Evolutionary conservation across 2,888 invertebrate genomes (phyloP), one percentile per base, ranked within the genome.

Genomic region (Acheta domesticus): DNA sequence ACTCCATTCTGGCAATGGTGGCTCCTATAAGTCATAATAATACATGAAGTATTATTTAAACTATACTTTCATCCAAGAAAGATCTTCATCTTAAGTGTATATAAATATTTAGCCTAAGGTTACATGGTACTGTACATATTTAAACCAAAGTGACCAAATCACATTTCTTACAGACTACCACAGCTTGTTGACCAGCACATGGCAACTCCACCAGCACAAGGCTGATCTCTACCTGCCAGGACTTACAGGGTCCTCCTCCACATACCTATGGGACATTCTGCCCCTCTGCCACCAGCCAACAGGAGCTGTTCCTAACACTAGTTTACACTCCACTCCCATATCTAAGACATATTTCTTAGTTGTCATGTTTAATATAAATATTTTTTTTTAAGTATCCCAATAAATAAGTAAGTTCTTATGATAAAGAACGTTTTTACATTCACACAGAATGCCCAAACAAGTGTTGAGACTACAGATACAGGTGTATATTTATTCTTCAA

Each of bases 1-100:
- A 62, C 62, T 62, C 62, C 62, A 62, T 62, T 62, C 62, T 62
- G 62, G 62, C 62, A 62, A 62, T 62, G 62, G 62, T 62, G 62
- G 62, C 62, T 62, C 62, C 62, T 62, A 62, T 62, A 62, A 62
- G 62, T 62, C 62, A 62, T 62, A 62, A 62, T 62, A 62, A 62
- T 62, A 62, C 62, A 62, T 62, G 62, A 62, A 62, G 62, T 62
- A 62, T 62, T 62, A 62, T 62, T 62, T 62, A 62, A 62, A 62
- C 62, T 62, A 62, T 62, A 62, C 62, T 62, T 62, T 62, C n/a
- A 62, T 62, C 62, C 62, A 62, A 62, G 62, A 62, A 62, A 62
- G 62, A 62, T 62, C 62, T 62, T 62, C 62, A 62, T 62, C 62
- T 62, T 62, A 62, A 62, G 62, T 62, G 62, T 62, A 62, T 62